These are phyloP conservation scores for Nysson spinosus DNA, from an alignment of 2,888 invertebrate species.

Conservation along the genomic window DNA sequence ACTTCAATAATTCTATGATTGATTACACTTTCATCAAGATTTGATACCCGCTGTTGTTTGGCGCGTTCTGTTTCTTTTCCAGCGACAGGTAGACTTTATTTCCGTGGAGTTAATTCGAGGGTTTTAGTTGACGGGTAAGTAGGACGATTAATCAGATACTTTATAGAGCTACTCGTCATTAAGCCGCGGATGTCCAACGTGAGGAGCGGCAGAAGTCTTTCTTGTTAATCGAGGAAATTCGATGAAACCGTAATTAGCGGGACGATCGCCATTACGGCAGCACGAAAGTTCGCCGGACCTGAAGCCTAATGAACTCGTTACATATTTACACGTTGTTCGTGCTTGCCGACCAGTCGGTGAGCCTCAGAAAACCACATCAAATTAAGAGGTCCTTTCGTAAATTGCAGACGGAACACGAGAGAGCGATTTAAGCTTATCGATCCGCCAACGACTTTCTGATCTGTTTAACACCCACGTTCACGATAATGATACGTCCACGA, in stretches of 20 bases:
- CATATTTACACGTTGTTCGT: slow-evolving; percentile 65
- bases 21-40: neutral
- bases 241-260: slow-evolving; percentile 58
- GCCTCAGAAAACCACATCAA: slow-evolving; percentile 57
- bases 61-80: neutral
- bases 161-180: slow-evolving; percentile 22
- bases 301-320: slow-evolving; percentile 62
- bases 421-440: slow-evolving; percentile 61
- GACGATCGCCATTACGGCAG: slow-evolving; percentile 50
- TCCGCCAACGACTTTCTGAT: slow-evolving; percentile 56
- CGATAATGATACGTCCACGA: slow-evolving; percentile 44
- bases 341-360: slow-evolving; percentile 40
- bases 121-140: slow-evolving; percentile 6
- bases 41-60: neutral
- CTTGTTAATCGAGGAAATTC: slow-evolving; percentile 58
- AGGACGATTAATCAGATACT: slow-evolving; percentile 41
- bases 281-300: slow-evolving; percentile 59
- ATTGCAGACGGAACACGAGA: slow-evolving; percentile 60
- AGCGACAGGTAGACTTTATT: slow-evolving; percentile 22
- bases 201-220: slow-evolving; percentile 1
- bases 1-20: too few species aligned
- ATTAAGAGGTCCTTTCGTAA: slow-evolving; percentile 60
- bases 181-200: slow-evolving; percentile 28
- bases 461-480: slow-evolving; percentile 46
- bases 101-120: slow-evolving; percentile 39